These are phyloP conservation scores for Florisuga fusca DNA, from an alignment of 2,797 vertebrate species.

Conservation along the genomic window DNA sequence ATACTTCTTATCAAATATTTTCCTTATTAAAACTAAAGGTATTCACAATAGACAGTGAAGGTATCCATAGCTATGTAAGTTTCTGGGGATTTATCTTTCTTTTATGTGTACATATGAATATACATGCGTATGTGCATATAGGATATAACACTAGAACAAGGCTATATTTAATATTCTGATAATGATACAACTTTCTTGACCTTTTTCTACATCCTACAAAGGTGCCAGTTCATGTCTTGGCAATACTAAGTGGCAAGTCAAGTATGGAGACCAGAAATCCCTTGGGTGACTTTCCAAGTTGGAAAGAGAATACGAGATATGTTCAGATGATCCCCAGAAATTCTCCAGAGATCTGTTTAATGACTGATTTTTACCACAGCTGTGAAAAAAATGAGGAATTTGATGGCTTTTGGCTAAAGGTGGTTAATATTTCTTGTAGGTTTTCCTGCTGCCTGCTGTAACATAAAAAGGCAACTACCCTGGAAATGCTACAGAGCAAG, in stretches of 20 bases:
- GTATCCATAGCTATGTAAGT: neutral
- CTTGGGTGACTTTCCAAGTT: neutral
- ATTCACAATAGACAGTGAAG: neutral
- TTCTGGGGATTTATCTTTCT: neutral
- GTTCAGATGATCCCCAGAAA: neutral
- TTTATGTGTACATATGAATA: neutral
- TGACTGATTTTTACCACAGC: neutral
- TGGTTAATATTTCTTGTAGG: neutral
- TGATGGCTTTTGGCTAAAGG: neutral
- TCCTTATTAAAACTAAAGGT: neutral
- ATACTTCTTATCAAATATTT: neutral
- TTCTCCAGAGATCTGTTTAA: neutral
- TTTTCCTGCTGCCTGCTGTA: neutral
- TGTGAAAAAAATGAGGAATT: neutral
- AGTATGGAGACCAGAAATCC: neutral
- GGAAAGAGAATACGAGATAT: neutral
- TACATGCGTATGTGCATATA: neutral
- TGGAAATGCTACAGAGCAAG: conserved; percentile 15
- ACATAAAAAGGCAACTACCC: neutral
- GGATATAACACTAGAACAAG: neutral
- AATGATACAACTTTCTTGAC: neutral
- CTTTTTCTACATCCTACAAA: neutral
- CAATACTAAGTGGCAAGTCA: neutral
- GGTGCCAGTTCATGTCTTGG: neutral
- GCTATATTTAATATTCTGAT: neutral